phyloP scores from a whole-genome alignment of 2,888 invertebrate species.

The Lasius platythorax region DNA sequence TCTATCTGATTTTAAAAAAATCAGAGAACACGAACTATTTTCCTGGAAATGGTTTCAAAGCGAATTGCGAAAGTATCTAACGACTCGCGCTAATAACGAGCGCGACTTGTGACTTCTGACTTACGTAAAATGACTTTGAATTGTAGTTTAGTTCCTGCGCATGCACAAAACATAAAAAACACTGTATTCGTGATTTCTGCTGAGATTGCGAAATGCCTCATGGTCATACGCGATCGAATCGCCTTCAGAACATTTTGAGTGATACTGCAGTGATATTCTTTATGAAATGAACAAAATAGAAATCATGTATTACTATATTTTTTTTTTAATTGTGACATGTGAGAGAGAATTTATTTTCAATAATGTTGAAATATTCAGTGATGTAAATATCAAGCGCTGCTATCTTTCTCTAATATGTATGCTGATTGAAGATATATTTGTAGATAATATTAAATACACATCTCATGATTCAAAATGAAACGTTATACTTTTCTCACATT shows the following conservation, averaged over 20 bases:
- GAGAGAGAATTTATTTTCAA: not conserved
- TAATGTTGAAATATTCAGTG: not conserved
- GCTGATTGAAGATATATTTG: not conserved
- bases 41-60: conserved; percentile 56
- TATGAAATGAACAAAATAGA: not conserved
- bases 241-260: not conserved
- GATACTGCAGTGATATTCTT: conserved; percentile 12
- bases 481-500: conserved; percentile 10
- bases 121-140: conserved; percentile 60
- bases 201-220: conserved; percentile 11
- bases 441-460: not conserved
- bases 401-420: not conserved
- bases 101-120: conserved; percentile 46
- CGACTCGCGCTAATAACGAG: conserved; percentile 56
- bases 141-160: not conserved
- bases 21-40: not conserved
- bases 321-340: not conserved
- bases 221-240: not conserved
- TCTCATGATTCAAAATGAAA: not conserved
- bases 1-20: not conserved
- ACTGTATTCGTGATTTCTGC: conserved; percentile 18
- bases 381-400: not conserved
- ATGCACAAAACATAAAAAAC: not conserved
- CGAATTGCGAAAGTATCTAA: conserved; percentile 37
- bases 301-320: not conserved